These are phyloP conservation scores for Montipora foliosa DNA, from an alignment of 64 coral and sea anemone genomes.

Conservation along the genomic window DNA sequence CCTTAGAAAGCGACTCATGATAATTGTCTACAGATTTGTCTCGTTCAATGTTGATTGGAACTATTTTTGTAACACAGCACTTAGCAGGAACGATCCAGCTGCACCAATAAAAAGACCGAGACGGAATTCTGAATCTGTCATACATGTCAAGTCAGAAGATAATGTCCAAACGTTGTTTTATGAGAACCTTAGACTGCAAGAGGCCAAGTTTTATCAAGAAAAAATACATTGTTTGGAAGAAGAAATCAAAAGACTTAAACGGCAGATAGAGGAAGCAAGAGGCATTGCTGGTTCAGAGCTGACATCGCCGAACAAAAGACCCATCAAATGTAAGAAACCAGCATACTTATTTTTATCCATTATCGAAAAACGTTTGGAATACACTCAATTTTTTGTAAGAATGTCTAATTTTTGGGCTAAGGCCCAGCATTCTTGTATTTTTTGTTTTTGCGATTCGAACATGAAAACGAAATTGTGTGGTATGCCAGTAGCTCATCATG, in stretches of 20 bases:
- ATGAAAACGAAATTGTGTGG: no score
- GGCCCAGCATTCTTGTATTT: no score
- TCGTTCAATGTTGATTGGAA: neutral
- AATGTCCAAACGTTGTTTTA: neutral
- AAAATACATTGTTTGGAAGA: neutral
- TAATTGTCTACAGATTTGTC: neutral
- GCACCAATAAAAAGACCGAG: neutral
- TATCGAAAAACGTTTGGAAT: no score
- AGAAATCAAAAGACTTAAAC: neutral
- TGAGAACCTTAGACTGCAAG: neutral
- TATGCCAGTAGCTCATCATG: no score
- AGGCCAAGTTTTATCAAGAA: neutral
- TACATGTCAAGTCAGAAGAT: neutral
- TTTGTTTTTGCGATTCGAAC: no score
- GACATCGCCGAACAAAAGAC: no score
- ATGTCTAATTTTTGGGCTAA: no score
- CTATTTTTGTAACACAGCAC: neutral
- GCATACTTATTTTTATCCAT: no score
- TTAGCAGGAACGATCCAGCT: neutral
- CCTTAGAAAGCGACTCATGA: no score
- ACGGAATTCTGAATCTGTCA: conserved; percentile 2
- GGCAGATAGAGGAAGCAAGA: neutral
- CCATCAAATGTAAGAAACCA: no score
- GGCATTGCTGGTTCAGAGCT: no score
- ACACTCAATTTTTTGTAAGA: no score